phyloP scores from a whole-genome alignment of 1,140 invertebrate genomes.

The Coelopa frigida region DNA sequence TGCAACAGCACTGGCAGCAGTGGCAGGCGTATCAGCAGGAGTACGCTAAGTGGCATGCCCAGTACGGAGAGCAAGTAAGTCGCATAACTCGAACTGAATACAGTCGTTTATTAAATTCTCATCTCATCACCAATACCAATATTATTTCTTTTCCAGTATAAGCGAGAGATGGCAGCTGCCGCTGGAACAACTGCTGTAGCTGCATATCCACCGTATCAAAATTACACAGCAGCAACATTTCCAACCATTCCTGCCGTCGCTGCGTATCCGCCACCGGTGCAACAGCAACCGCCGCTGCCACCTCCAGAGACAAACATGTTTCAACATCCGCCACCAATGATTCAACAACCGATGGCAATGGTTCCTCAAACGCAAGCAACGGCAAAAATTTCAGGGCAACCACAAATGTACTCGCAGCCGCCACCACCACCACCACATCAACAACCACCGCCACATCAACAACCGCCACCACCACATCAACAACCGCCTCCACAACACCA shows the following conservation, averaged over 20 bases:
- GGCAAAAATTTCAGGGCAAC: conserved; percentile 33
- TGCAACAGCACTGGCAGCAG: conserved; percentile 74
- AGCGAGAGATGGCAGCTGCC: conserved; percentile 41
- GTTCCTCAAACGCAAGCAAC: conserved; percentile 3
- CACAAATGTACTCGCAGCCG: conserved; percentile 39
- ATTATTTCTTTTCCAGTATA: conserved; percentile 27
- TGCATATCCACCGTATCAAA: conserved; percentile 17
- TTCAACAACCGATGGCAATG: conserved; percentile 22
- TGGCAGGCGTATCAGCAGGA: conserved; percentile 80
- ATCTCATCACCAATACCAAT: background rate
- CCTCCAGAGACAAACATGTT: conserved; percentile 14
- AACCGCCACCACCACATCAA: conserved; percentile 7
- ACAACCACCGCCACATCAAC: conserved; percentile 4
- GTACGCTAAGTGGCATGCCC: conserved; percentile 74
- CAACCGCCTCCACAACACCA: conserved; percentile 9
- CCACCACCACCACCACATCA: conserved; percentile 42
- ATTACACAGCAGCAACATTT: conserved; percentile 14
- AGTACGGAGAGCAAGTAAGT: conserved; percentile 69
- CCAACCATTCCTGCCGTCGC: conserved; percentile 2
- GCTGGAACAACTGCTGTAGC: conserved; percentile 13
- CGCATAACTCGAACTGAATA: background rate
- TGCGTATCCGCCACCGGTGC: conserved; percentile 12
- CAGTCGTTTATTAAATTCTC: background rate
- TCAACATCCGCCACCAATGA: conserved; percentile 23
- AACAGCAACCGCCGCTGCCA: conserved; percentile 9